Percentiles rank a stretch among this genome's conserved stretches.
These are phyloP conservation scores for Scaptomyza reducta DNA, from an alignment of 2,888 invertebrate genomes.

Conservation along the genomic window DNA sequence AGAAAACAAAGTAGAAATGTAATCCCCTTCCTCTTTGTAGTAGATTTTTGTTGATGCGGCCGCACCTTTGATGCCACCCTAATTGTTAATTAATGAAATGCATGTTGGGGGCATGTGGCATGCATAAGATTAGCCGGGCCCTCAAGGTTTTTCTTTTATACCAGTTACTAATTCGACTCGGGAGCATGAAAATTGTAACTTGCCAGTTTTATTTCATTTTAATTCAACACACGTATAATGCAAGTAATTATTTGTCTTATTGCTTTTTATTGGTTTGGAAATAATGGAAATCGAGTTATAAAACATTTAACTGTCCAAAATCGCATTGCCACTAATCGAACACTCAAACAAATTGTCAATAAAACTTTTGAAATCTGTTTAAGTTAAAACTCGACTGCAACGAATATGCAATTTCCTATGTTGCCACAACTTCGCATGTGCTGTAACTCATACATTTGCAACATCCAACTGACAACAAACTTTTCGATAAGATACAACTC, in stretches of 20 bases:
- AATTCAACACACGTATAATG: not conserved
- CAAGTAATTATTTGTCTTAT: slow-evolving; percentile 14
- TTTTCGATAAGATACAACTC: slow-evolving; percentile 22
- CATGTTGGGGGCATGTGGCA: slow-evolving; percentile 37
- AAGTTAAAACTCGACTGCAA: slow-evolving; percentile 1
- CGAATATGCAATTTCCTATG: slow-evolving; percentile 15
- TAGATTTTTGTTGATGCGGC: slow-evolving; percentile 29
- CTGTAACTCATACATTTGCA: slow-evolving; percentile 7
- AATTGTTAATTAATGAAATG: slow-evolving; percentile 75
- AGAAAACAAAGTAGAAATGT: slow-evolving; percentile 3
- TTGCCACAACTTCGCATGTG: slow-evolving; percentile 1
- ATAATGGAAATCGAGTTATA: not conserved
- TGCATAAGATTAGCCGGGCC: slow-evolving; percentile 37
- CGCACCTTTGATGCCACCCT: slow-evolving; percentile 67
- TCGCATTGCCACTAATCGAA: not conserved
- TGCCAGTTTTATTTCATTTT: slow-evolving; percentile 24
- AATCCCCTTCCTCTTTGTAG: not conserved
- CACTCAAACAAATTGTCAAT: slow-evolving; percentile 18
- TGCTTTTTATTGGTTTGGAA: not conserved
- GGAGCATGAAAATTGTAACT: slow-evolving; percentile 26
- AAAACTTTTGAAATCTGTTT: slow-evolving; percentile 9
- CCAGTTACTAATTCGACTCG: slow-evolving; percentile 7
- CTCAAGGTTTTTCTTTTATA: too few species aligned
- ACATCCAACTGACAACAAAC: slow-evolving; percentile 14
- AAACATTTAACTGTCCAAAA: not conserved